These are phyloP conservation scores for Apostichopus japonicus DNA, from an alignment of 35 echinoderm and acorn worm species.

Conservation along the genomic window DNA sequence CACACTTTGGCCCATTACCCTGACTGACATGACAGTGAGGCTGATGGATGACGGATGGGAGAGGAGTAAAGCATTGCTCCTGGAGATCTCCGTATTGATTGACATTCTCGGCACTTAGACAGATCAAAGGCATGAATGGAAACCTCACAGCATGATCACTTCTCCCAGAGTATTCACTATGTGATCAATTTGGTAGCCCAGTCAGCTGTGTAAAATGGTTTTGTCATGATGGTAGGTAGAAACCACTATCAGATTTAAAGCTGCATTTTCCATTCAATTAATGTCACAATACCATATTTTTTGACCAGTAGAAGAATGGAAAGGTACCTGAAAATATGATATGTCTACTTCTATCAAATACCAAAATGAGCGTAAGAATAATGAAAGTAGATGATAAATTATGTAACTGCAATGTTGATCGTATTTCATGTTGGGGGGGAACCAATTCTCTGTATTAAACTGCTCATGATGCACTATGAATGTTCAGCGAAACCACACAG, in stretches of 20 bases:
- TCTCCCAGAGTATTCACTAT: conserved; percentile 1
- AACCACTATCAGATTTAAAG: neutral
- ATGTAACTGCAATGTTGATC: no score
- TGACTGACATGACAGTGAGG: neutral
- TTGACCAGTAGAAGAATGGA: no score
- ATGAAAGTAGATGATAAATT: no score
- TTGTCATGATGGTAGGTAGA: neutral
- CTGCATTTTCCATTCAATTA: no score
- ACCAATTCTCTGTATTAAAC: no score
- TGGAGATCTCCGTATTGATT: conserved; percentile 5
- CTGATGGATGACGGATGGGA: conserved; percentile 18
- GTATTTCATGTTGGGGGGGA: no score
- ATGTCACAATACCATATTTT: no score
- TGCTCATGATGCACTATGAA: no score
- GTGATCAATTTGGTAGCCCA: conserved; percentile 25
- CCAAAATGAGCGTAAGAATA: no score
- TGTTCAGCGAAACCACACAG: no score
- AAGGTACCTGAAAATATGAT: no score
- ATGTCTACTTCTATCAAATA: no score
- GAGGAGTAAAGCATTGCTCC: neutral
- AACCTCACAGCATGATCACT: conserved; percentile 48
- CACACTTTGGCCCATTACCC: neutral
- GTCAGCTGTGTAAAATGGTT: conserved; percentile 38
- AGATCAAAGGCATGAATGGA: conserved; percentile 40
- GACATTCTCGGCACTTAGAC: conserved; percentile 47